Conservation (phyloP, 2,113 vertebrate species). For the Pedetes capensis region DNA sequence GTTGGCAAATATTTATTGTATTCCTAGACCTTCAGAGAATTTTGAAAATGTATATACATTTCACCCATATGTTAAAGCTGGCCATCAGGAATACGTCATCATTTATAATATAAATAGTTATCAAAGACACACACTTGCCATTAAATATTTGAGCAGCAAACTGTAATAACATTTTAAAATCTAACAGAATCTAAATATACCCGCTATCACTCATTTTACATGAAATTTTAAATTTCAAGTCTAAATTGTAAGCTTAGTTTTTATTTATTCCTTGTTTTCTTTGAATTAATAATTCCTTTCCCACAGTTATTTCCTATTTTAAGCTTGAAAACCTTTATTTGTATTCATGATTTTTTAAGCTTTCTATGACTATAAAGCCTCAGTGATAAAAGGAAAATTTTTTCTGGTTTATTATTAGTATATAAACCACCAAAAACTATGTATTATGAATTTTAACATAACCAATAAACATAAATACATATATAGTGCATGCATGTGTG, state of each 20-base stretch:
- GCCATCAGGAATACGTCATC: neutral
- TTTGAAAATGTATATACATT: neutral
- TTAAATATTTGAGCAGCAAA: too few species aligned
- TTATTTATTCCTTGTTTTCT: neutral
- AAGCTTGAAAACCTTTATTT: slow-evolving; percentile 6
- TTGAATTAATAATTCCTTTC: neutral
- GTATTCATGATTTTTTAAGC: neutral
- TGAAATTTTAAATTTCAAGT: neutral
- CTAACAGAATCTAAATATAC: neutral
- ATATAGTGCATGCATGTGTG: too few species aligned
- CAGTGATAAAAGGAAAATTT: neutral
- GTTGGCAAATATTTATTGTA: neutral
- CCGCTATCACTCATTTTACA: neutral
- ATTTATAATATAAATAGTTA: neutral
- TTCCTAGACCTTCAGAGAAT: neutral
- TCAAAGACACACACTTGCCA: neutral
- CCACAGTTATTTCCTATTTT: slow-evolving; percentile 2
- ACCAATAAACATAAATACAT: neutral
- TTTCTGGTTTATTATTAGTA: neutral
- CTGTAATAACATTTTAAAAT: neutral
- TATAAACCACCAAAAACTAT: neutral
- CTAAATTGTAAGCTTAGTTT: too few species aligned
- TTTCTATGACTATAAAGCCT: slow-evolving; percentile 6
- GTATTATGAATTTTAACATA: neutral
- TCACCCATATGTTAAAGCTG: neutral